These are phyloP conservation scores for Silurus aristotelis DNA, from an alignment of 2,797 vertebrate species.

Conservation along the genomic window DNA sequence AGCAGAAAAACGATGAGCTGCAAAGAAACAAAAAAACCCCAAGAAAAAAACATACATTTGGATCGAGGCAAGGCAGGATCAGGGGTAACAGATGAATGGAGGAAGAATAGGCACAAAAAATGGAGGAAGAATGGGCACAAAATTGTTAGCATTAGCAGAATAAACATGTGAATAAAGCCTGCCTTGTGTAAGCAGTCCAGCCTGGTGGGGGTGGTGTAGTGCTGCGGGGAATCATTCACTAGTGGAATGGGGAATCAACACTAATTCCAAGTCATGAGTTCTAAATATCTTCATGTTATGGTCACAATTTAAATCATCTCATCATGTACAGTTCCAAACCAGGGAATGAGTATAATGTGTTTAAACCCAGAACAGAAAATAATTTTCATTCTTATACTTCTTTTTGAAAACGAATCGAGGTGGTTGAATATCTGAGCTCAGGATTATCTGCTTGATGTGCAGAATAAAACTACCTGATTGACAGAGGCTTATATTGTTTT, in stretches of 20 bases:
- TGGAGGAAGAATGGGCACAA: not conserved
- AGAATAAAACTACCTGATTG: not conserved
- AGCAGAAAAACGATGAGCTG: not conserved
- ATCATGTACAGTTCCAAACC: not conserved
- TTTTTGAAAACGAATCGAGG: not conserved
- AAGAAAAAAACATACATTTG: too few species aligned
- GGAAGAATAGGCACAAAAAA: not conserved
- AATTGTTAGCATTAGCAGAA: not conserved
- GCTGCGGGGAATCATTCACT: too few species aligned
- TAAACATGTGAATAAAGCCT: too few species aligned
- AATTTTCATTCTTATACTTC: not conserved
- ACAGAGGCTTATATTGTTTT: not conserved
- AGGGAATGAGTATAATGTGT: not conserved
- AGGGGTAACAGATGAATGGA: too few species aligned
- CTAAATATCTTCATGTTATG: not conserved
- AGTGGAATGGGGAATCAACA: too few species aligned
- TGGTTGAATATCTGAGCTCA: not conserved
- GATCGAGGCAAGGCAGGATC: too few species aligned
- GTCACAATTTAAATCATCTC: not conserved
- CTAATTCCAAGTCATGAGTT: too few species aligned
- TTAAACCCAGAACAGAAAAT: not conserved
- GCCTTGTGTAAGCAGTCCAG: too few species aligned
- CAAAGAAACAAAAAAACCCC: not conserved
- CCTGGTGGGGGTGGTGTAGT: too few species aligned
- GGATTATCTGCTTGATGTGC: not conserved